Base-by-base conservation (phyloP, 1,140 invertebrate genomes). In the Drosophila burlai region DNA sequence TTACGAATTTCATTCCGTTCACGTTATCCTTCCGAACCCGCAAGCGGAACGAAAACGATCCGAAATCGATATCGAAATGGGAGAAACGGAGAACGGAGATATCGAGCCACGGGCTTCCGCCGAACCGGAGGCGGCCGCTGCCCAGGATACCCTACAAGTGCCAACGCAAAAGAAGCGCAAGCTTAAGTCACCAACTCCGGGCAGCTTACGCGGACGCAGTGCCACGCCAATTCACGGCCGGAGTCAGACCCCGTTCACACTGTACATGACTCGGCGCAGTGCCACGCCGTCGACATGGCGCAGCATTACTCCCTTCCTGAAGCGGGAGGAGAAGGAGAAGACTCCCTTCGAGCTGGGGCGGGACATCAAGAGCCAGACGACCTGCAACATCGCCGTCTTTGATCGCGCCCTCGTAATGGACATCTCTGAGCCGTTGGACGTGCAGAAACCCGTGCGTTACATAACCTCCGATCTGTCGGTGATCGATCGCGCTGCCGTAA, bases 401-500 rank as follows among this genome's bases (percentile, higher is more conserved):
- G 92, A 93, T 75, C 91, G 92, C 24, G 92, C 92, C 34, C 72
- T 92, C 10, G 59, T 93, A n/a, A 93, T 93, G 92, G 92, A 93
- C 76, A 93, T 93, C 31, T 91, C 92, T 16, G 91, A 92, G 40
- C 80, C 86, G 7, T 47, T 85, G 61, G 92, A 92, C 24, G 47
- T 66, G 69, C 91, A 92, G 57, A 92, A 92, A 42, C 92, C 91
- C 52, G 92, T 92, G 47, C 92, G 92, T 91, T 93, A 92, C 76
- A 93, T 93, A 92, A 92, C 92, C 26, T 92, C 92, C 50, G 92
- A 93, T 76, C 40, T 93, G 36, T 93, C 92, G 50, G 92, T 93
- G 24, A 93, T 93, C 63, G 92, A 93, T 92, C 92, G 92, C 64
- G 92, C 92, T 69, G 92, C 92, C 68, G 92, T 93, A 80, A 93